A percentile compares a stretch with the other conserved stretches of the same genome.
Conservation (phyloP, 2,797 vertebrate species). For the Enteromius thamalakanensis region DNA sequence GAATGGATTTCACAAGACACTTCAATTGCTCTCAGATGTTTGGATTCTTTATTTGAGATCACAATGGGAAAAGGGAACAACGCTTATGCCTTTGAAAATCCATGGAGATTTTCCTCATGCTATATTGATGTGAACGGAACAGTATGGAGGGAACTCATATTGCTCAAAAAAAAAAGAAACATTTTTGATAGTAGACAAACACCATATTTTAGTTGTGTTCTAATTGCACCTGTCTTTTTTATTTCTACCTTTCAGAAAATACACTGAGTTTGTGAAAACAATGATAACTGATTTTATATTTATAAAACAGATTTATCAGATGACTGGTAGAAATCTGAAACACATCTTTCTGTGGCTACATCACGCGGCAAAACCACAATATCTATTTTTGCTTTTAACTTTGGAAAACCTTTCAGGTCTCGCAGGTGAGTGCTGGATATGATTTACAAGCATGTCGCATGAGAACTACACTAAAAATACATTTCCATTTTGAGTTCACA, state of each 20-base stretch:
- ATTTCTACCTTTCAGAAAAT: background rate
- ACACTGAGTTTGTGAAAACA: background rate
- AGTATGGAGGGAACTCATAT: constrained; percentile 43
- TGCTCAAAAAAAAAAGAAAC: constrained; percentile 29
- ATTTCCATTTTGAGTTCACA: constrained; percentile 54
- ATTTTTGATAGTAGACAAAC: constrained; percentile 28
- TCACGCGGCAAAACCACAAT: background rate
- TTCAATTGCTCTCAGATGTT: constrained; percentile 79
- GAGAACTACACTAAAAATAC: constrained; percentile 44
- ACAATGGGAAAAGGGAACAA: constrained; percentile 75
- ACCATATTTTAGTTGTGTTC: background rate
- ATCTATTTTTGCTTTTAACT: constrained; percentile 21
- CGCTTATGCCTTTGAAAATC: constrained; percentile 73
- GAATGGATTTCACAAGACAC: constrained; percentile 77
- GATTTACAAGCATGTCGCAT: constrained; percentile 28
- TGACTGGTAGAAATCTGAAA: constrained; percentile 9
- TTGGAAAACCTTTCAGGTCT: background rate
- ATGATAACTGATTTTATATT: background rate
- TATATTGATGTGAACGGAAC: constrained; percentile 75
- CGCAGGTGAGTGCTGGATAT: background rate
- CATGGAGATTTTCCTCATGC: constrained; percentile 77
- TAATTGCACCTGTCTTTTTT: background rate
- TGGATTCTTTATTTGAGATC: constrained; percentile 76
- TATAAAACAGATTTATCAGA: background rate
- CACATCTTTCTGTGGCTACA: constrained; percentile 3